Percentiles rank a stretch among this genome's conserved stretches.
Evolutionary conservation across 1,140 invertebrate genomes (phyloP).

Genomic region (Drosophila subpulchrella): DNA sequence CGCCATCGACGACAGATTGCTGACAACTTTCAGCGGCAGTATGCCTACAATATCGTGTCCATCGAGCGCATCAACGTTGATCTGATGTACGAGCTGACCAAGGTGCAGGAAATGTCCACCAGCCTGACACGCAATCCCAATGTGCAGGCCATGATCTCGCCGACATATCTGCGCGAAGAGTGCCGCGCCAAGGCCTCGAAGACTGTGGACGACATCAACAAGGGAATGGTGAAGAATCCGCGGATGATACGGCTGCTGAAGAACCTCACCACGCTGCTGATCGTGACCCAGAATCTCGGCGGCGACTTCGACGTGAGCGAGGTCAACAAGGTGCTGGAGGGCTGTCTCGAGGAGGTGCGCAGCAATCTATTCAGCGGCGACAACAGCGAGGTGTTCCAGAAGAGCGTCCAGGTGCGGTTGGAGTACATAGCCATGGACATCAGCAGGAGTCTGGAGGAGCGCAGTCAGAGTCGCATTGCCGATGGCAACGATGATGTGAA

Average conservation of each 20-base stretch:
- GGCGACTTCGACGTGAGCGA: slow-evolving; percentile 92
- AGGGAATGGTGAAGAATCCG: slow-evolving; percentile 87
- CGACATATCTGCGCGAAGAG: slow-evolving; percentile 93
- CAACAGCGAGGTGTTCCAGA: slow-evolving; percentile 94
- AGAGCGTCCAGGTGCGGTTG: slow-evolving; percentile 95
- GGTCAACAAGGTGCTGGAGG: slow-evolving; percentile 96
- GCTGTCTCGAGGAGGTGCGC: slow-evolving; percentile 95
- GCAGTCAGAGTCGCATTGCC: slow-evolving; percentile 9
- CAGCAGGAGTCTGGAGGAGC: slow-evolving; percentile 52
- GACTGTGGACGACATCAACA: slow-evolving; percentile 91
- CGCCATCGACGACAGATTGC: slow-evolving; percentile 78
- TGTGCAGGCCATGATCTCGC: slow-evolving; percentile 94
- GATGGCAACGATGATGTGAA: slow-evolving; percentile 10
- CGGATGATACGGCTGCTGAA: slow-evolving; percentile 92
- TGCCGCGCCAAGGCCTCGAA: slow-evolving; percentile 93
- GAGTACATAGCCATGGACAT: slow-evolving; percentile 93
- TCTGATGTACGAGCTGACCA: slow-evolving; percentile 93
- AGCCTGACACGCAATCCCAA: slow-evolving; percentile 95
- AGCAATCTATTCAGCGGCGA: slow-evolving; percentile 89
- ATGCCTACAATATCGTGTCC: slow-evolving; percentile 95
- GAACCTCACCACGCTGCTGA: slow-evolving; percentile 94
- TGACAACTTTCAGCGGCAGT: slow-evolving; percentile 95
- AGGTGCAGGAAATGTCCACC: slow-evolving; percentile 93
- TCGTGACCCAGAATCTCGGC: slow-evolving; percentile 96
- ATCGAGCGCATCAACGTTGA: slow-evolving; percentile 96